Conservation (phyloP, 2,113 vertebrate species). For the Pangasianodon gigas region DNA sequence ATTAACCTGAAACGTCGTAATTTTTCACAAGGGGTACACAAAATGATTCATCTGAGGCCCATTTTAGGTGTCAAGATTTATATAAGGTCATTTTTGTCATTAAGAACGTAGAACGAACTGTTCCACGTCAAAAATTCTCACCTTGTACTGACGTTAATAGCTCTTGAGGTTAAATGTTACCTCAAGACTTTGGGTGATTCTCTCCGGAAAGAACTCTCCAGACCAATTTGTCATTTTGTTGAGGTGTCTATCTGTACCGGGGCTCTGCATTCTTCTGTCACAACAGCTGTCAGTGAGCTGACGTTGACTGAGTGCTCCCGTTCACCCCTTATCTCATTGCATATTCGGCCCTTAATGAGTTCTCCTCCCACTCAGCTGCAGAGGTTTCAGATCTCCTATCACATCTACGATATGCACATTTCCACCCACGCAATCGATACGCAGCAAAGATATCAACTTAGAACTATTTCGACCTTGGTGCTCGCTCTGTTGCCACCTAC, state of each 20-base stretch:
- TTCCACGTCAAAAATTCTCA: background rate
- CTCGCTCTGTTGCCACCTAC: slow-evolving; percentile 15
- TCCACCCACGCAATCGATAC: slow-evolving; percentile 35
- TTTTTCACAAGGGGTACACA: background rate
- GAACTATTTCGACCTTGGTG: background rate
- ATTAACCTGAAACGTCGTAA: background rate
- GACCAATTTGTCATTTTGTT: slow-evolving; percentile 41
- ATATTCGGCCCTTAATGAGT: slow-evolving; percentile 42
- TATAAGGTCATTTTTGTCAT: background rate
- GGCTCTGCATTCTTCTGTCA: slow-evolving; percentile 32
- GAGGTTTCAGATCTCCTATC: slow-evolving; percentile 9
- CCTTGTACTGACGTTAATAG: background rate
- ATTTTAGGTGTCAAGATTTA: background rate
- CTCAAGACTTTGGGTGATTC: slow-evolving; percentile 8
- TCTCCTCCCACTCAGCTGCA: slow-evolving; percentile 20
- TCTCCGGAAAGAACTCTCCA: background rate
- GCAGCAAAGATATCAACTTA: slow-evolving; percentile 27
- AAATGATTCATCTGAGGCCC: background rate
- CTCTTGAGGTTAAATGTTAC: slow-evolving; percentile 15
- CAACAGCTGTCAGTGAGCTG: slow-evolving; percentile 46
- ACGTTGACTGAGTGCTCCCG: slow-evolving; percentile 35
- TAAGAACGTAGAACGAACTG: background rate
- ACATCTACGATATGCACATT: slow-evolving; percentile 8
- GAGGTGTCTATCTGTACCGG: slow-evolving; percentile 21
- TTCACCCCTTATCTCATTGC: slow-evolving; percentile 30